Conservation (phyloP, 2,797 vertebrate genomes). For the Anisognathus igniventris region DNA sequence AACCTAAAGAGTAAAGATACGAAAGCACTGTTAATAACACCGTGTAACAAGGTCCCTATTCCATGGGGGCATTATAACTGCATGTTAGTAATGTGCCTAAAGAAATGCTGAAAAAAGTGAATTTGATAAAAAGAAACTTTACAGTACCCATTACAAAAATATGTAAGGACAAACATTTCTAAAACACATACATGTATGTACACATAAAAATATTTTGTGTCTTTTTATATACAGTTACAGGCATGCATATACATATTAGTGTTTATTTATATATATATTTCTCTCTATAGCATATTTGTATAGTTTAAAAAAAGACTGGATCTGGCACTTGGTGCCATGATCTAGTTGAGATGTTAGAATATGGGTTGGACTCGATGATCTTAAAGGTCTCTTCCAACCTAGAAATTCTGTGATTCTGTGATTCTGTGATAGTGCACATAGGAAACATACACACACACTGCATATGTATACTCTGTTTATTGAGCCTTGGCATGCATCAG, state of each 20-base stretch:
- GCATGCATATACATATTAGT: background rate
- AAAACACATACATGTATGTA: background rate
- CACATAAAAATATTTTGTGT: background rate
- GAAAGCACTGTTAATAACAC: background rate
- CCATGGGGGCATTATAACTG: background rate
- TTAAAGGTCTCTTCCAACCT: no score
- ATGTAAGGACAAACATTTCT: background rate
- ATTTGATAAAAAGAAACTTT: background rate
- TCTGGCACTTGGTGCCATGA: no score
- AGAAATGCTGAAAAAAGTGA: background rate
- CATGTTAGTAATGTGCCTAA: background rate
- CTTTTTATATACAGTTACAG: background rate
- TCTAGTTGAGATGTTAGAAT: no score
- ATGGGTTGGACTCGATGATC: no score
- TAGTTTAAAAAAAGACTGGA: no score
- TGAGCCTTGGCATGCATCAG: background rate
- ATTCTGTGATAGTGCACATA: background rate
- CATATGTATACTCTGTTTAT: background rate
- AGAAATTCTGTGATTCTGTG: no score
- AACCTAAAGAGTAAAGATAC: conserved; percentile 76
- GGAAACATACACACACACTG: background rate
- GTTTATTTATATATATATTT: background rate
- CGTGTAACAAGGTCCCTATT: background rate
- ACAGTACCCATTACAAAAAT: background rate
- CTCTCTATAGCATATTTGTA: no score